These are phyloP conservation scores for Microtus richardsoni DNA, from an alignment of 2,113 vertebrate species.

Conservation along the genomic window DNA sequence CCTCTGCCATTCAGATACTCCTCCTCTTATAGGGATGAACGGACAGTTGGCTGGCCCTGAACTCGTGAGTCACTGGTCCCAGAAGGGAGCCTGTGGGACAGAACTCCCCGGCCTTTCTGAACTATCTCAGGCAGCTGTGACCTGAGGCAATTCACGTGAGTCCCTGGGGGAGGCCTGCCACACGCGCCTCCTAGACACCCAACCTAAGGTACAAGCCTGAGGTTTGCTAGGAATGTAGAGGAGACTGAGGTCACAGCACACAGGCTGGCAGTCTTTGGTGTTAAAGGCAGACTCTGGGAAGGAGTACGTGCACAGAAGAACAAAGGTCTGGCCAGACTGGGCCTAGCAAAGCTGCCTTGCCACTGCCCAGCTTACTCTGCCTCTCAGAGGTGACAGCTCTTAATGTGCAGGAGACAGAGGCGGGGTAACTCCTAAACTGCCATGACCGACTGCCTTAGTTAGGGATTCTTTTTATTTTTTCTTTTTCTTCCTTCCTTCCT, in stretches of 20 bases:
- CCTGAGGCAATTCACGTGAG: background rate
- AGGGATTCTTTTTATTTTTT: no score
- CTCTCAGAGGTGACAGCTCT: background rate
- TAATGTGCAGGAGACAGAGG: no score
- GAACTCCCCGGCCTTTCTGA: background rate
- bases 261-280: background rate
- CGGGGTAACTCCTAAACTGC: background rate
- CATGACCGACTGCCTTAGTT: background rate
- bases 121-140: background rate
- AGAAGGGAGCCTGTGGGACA: background rate
- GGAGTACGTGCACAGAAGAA: background rate
- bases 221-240: background rate
- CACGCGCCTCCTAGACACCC: no score
- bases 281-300: background rate
- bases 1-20: background rate
- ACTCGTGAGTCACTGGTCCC: background rate
- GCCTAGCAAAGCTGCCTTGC: background rate
- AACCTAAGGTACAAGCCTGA: background rate
- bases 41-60: background rate
- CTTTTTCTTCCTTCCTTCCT: accelerated
- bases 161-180: background rate
- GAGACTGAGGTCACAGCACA: background rate
- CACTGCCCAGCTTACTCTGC: background rate
- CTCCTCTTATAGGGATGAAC: background rate
- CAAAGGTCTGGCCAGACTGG: no score